Percentiles rank a stretch among this genome's conserved stretches.
Conservation (phyloP, 2,113 vertebrate species). For the Mormyrus iriodes region DNA sequence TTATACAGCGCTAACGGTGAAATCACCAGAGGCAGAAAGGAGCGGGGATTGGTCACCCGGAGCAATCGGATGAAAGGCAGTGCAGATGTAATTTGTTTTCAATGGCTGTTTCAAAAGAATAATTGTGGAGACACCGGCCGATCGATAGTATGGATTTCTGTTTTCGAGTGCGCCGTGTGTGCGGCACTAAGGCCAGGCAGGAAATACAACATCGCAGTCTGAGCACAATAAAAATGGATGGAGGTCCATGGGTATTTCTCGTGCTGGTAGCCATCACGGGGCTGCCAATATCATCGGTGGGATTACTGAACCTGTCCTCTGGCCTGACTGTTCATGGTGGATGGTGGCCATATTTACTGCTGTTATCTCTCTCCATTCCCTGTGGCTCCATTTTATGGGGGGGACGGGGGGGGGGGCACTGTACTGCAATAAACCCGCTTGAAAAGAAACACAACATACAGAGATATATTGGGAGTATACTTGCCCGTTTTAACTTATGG, state of each 20-base stretch:
- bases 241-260: constrained; percentile 86
- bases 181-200: constrained; percentile 96
- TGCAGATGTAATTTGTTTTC: constrained; percentile 99
- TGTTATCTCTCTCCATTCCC: constrained; percentile 37
- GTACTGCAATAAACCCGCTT: constrained; percentile 60
- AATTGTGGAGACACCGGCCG: constrained; percentile 98
- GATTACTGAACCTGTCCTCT: constrained; percentile 81
- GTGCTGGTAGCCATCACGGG: constrained; percentile 83
- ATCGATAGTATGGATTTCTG: constrained; percentile 99
- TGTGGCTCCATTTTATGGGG: constrained; percentile 48
- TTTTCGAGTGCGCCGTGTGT: constrained; percentile 99
- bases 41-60: constrained; percentile 80
- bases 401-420: constrained; percentile 33
- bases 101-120: constrained; percentile 99
- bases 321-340: constrained; percentile 62
- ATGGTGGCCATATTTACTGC: constrained; percentile 49
- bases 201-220: constrained; percentile 94
- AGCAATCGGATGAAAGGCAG: constrained; percentile 95
- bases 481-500: background rate
- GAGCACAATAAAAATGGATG: constrained; percentile 99
- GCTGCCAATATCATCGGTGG: constrained; percentile 79
- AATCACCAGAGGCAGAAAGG: constrained; percentile 54
- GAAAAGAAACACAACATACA: background rate
- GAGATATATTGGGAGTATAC: background rate
- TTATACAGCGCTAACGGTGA: constrained; percentile 63